Evolutionary conservation across 2,888 invertebrate genomes (phyloP).

Genomic region (Platycnemis pennipes): DNA sequence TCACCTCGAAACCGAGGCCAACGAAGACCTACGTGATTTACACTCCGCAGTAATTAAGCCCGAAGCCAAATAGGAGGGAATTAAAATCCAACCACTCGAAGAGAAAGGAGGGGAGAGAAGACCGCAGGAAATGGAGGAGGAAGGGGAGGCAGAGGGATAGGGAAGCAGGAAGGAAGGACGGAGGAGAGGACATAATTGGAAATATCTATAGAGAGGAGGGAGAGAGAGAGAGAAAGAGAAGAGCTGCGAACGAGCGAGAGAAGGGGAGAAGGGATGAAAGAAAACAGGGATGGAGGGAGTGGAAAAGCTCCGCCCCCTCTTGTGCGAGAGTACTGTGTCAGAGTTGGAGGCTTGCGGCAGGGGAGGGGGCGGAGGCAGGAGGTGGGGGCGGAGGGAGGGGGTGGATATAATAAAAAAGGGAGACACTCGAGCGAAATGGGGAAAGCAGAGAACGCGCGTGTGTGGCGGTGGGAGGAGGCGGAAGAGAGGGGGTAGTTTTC

Average conservation of each 20-base stretch:
- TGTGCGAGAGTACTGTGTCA: not conserved
- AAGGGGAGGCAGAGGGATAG: not conserved
- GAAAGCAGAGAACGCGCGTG: not conserved
- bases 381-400: not conserved
- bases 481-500: not conserved
- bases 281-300: too few species aligned
- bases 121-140: not conserved
- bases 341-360: not conserved
- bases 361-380: not conserved
- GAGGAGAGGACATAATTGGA: not conserved
- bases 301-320: too few species aligned
- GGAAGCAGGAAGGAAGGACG: not conserved
- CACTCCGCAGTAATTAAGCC: not conserved
- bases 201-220: not conserved
- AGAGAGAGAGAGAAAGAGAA: not conserved
- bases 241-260: not conserved
- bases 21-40: not conserved
- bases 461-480: not conserved
- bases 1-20: not conserved
- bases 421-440: not conserved
- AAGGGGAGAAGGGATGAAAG: not conserved
- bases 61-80: not conserved
- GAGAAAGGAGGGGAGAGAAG: not conserved
- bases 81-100: not conserved
- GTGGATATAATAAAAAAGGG: not conserved